phyloP scores from a whole-genome alignment of 2,888 invertebrate genomes.

The Tetragonisca angustula region DNA sequence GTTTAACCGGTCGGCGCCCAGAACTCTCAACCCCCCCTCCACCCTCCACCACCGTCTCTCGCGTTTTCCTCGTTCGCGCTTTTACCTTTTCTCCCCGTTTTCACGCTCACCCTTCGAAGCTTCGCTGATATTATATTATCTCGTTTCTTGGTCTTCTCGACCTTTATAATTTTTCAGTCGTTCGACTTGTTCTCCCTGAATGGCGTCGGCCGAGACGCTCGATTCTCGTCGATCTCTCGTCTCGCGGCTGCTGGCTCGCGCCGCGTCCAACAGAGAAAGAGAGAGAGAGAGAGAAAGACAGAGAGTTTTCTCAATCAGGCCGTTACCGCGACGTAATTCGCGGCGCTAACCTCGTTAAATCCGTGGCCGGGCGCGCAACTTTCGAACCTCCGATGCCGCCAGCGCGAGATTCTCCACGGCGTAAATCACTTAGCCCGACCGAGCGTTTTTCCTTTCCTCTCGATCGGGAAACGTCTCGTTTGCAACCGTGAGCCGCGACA shows the following conservation, averaged over 20 bases:
- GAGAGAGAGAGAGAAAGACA: too few species aligned
- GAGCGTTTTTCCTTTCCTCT: background rate
- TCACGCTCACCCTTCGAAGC: slow-evolving; percentile 47
- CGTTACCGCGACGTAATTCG: slow-evolving; percentile 81
- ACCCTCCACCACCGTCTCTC: slow-evolving; percentile 11
- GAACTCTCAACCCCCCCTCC: background rate
- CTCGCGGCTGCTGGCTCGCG: too few species aligned
- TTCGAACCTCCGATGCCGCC: slow-evolving; percentile 44
- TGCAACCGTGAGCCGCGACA: background rate
- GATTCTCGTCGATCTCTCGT: background rate
- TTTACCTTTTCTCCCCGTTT: slow-evolving; percentile 43
- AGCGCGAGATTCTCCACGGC: slow-evolving; percentile 39
- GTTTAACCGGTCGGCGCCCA: slow-evolving; percentile 68
- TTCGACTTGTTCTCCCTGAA: slow-evolving; percentile 41
- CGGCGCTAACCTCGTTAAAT: slow-evolving; percentile 80
- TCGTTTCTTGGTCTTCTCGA: slow-evolving; percentile 77
- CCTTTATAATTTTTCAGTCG: slow-evolving; percentile 80
- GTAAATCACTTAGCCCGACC: slow-evolving; percentile 48
- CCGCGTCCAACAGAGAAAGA: too few species aligned
- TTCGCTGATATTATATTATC: slow-evolving; percentile 82
- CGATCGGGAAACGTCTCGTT: background rate
- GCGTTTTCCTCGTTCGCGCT: slow-evolving; percentile 36
- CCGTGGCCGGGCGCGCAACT: slow-evolving; percentile 44
- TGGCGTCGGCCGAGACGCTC: background rate
- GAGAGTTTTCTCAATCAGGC: slow-evolving; percentile 82